Evolutionary conservation across 2,113 vertebrate genomes (phyloP).

Genomic region (Indicator maculatus): DNA sequence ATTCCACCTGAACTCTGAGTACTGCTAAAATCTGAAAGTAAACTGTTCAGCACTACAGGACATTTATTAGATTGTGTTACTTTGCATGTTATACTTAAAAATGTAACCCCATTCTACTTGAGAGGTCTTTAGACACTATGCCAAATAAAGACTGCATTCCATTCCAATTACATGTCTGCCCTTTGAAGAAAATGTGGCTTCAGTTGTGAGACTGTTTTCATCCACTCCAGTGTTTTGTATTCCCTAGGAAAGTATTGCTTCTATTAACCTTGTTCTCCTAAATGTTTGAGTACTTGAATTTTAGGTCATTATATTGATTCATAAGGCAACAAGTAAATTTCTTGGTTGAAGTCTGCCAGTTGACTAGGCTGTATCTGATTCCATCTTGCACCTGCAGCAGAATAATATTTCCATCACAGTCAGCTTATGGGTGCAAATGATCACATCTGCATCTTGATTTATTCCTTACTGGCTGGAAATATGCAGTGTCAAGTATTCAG

Average conservation of each 20-base stretch:
- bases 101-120: neutral
- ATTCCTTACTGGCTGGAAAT: conserved; percentile 59
- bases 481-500: conserved; percentile 65
- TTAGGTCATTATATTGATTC: conserved; percentile 53
- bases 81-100: neutral
- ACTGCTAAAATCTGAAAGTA: neutral
- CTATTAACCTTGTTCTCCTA: conserved; percentile 54
- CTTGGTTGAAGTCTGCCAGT: conserved; percentile 38
- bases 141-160: conserved; percentile 10
- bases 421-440: conserved; percentile 58
- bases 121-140: neutral
- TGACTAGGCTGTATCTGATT: conserved; percentile 47
- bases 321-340: conserved; percentile 39
- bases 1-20: neutral
- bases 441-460: conserved; percentile 65
- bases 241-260: conserved; percentile 35
- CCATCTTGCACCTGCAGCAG: conserved; percentile 25
- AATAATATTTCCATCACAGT: conserved; percentile 61
- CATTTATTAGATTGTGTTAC: neutral
- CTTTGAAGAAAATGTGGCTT: conserved; percentile 16
- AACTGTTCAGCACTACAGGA: neutral
- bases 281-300: conserved; percentile 55
- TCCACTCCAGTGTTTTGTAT: conserved; percentile 40
- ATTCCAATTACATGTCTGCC: neutral
- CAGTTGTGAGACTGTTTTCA: conserved; percentile 16